Percentiles rank a stretch among this genome's conserved stretches.
phyloP scores from a whole-genome alignment of 2,113 vertebrate genomes.

The Leptobrachium leishanense region DNA sequence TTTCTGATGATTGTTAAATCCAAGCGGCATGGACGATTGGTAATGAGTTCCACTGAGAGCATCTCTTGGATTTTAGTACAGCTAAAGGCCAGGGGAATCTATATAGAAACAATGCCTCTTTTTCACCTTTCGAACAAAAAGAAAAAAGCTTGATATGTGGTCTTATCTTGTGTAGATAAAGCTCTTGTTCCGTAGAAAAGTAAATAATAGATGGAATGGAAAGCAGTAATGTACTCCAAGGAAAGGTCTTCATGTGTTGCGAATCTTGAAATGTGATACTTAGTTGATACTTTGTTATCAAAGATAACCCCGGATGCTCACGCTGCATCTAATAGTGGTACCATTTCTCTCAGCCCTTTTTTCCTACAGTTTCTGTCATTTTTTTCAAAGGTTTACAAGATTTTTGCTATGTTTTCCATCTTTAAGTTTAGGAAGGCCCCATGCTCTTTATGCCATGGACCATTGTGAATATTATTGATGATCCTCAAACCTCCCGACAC shows the following conservation, averaged over 20 bases:
- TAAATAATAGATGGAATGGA: background rate
- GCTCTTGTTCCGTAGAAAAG: background rate
- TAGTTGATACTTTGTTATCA: background rate
- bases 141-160: background rate
- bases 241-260: background rate
- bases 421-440: no score
- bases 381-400: no score
- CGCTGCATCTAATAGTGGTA: no score
- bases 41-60: slow-evolving; percentile 36
- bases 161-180: slow-evolving; percentile 7
- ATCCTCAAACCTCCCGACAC: no score
- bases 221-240: background rate
- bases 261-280: background rate
- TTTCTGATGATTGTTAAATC: slow-evolving; percentile 12
- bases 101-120: background rate
- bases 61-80: slow-evolving; percentile 1
- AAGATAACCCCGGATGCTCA: background rate
- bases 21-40: slow-evolving; percentile 1
- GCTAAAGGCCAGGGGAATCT: background rate
- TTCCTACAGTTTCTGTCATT: no score
- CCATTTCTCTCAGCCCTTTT: background rate
- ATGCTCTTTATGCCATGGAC: no score
- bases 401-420: no score
- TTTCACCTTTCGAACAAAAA: background rate
- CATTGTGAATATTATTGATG: no score